phyloP scores from a whole-genome alignment of 2,888 invertebrate genomes.

The Apamea sordens region DNA sequence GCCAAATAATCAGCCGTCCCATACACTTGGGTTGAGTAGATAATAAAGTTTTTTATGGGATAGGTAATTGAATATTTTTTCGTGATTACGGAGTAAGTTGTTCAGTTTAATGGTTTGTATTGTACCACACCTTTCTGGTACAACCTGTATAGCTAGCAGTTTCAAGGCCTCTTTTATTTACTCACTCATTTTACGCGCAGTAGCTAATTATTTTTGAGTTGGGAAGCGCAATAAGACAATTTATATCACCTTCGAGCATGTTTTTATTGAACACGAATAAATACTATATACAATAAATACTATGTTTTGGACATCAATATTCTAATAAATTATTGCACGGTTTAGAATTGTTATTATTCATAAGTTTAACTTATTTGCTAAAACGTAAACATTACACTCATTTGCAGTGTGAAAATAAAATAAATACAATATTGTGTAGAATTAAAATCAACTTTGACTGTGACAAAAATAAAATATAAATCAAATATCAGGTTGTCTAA shows the following conservation, averaged over 20 bases:
- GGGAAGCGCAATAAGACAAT: not conserved
- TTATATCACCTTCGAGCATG: constrained; percentile 6
- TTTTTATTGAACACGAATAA: constrained; percentile 35
- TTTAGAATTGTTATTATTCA: not conserved
- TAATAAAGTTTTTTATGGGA: too few relatives aligned
- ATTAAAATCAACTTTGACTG: not conserved
- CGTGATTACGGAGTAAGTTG: too few relatives aligned
- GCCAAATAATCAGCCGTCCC: too few relatives aligned
- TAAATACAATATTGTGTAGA: not conserved
- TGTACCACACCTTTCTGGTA: too few relatives aligned
- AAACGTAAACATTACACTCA: not conserved
- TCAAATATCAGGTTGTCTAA: not conserved
- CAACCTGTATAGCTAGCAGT: too few relatives aligned
- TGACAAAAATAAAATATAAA: not conserved
- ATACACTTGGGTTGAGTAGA: too few relatives aligned
- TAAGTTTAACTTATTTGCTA: not conserved
- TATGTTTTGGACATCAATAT: not conserved
- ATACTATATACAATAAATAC: constrained; percentile 29
- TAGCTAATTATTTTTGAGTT: not conserved
- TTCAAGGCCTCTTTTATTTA: too few relatives aligned
- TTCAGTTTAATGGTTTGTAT: too few relatives aligned
- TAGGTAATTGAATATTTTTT: too few relatives aligned
- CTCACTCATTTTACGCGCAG: too few relatives aligned
- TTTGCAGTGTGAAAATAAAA: not conserved
- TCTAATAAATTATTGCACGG: constrained; percentile 9